phyloP scores from a whole-genome alignment of 2,797 vertebrate genomes.

The Dendrocincla fuliginosa region DNA sequence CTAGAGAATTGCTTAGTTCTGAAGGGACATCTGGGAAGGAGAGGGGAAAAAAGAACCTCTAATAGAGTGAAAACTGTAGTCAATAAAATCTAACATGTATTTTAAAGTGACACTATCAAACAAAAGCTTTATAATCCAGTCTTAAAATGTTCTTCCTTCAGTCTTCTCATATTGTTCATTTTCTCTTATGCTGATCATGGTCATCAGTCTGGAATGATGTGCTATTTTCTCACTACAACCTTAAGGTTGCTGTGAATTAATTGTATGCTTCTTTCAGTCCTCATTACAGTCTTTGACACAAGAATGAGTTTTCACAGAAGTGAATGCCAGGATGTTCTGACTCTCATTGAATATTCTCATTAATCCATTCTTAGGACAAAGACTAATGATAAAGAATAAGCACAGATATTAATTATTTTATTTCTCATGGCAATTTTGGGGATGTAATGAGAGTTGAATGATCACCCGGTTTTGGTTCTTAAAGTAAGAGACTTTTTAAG shows the following conservation, averaged over 20 bases:
- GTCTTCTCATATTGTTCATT: not conserved
- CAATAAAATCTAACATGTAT: not conserved
- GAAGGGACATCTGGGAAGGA: not conserved
- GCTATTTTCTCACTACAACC: not conserved
- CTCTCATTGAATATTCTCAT: slow-evolving; percentile 61
- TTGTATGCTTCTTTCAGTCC: slow-evolving; percentile 38
- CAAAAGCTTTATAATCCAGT: not conserved
- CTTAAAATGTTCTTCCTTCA: not conserved
- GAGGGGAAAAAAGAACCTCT: not conserved
- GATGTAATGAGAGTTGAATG: slow-evolving; percentile 48
- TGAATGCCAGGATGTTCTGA: slow-evolving; percentile 20
- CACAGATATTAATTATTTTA: slow-evolving; percentile 50
- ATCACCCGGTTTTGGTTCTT: not conserved
- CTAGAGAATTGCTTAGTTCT: not conserved
- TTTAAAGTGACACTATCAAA: not conserved
- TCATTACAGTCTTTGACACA: slow-evolving; percentile 43
- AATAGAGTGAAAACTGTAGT: not conserved
- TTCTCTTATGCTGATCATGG: not conserved
- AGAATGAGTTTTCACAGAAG: slow-evolving; percentile 41
- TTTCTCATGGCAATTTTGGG: slow-evolving; percentile 47
- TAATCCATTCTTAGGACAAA: slow-evolving; percentile 57
- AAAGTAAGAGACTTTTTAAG: not conserved
- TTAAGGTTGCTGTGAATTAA: slow-evolving; percentile 36
- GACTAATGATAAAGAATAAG: slow-evolving; percentile 43
- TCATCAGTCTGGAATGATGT: not conserved